These are phyloP conservation scores for Scaptomyza reducta DNA, from an alignment of 2,888 invertebrate genomes.

Conservation along the genomic window DNA sequence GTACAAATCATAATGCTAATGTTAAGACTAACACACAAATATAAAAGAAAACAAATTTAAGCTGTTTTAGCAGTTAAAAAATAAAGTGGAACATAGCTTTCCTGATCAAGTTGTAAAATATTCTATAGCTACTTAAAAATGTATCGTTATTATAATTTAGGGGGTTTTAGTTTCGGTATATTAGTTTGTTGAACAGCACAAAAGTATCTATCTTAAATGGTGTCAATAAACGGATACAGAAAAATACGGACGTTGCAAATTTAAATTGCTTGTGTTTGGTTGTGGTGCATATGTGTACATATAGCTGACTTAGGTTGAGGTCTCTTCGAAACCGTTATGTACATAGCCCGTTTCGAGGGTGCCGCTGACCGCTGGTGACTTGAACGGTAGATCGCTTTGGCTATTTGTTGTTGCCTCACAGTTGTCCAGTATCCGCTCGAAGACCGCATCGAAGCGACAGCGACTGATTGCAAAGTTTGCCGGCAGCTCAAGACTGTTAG, in stretches of 20 bases:
- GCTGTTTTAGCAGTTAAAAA: background rate
- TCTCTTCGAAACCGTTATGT: slow-evolving; percentile 82
- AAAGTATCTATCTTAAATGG: background rate
- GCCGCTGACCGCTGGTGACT: slow-evolving; percentile 66
- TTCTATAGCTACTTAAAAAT: background rate
- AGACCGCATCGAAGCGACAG: slow-evolving; percentile 83
- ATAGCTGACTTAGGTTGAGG: slow-evolving; percentile 60
- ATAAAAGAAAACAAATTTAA: background rate
- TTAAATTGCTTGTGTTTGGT: background rate
- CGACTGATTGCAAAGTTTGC: slow-evolving; percentile 80
- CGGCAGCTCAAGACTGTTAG: slow-evolving; percentile 46
- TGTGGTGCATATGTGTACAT: background rate
- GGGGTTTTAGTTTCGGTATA: background rate
- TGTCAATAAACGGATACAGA: slow-evolving; percentile 1
- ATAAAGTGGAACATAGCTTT: background rate
- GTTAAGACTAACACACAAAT: background rate
- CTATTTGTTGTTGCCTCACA: slow-evolving; percentile 37
- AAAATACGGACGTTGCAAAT: slow-evolving; percentile 1
- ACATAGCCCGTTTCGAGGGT: slow-evolving; percentile 74
- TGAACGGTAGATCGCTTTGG: slow-evolving; percentile 47
- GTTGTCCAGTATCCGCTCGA: slow-evolving; percentile 82
- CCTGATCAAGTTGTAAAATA: background rate
- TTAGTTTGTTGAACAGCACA: background rate
- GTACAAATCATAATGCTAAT: slow-evolving; percentile 6
- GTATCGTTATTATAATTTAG: background rate